phyloP scores from a whole-genome alignment of 2,797 vertebrate species.

The Myiotriccus ornatus region DNA sequence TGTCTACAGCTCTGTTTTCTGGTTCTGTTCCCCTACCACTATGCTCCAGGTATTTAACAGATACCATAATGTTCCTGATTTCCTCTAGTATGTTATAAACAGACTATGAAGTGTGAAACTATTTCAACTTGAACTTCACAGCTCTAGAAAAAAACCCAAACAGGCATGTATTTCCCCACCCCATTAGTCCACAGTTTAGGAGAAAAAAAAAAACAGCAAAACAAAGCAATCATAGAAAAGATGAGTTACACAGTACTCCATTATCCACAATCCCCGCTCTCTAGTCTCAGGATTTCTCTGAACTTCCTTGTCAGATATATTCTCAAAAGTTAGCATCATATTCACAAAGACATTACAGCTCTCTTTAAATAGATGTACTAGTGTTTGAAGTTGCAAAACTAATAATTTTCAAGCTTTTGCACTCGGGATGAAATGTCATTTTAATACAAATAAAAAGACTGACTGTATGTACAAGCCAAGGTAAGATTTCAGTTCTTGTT shows the following conservation, averaged over 20 bases:
- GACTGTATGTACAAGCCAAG: slow-evolving; percentile 84
- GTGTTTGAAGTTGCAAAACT: slow-evolving; percentile 73
- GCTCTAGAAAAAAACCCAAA: slow-evolving; percentile 42
- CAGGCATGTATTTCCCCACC: slow-evolving; percentile 16
- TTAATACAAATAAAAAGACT: slow-evolving; percentile 78
- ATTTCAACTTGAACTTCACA: slow-evolving; percentile 35
- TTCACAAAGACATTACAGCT: slow-evolving; percentile 62
- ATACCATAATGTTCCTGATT: slow-evolving; percentile 62
- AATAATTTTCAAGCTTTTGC: slow-evolving; percentile 74
- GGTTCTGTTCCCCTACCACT: neutral
- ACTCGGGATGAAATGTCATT: slow-evolving; percentile 76
- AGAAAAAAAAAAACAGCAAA: neutral
- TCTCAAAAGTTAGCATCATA: slow-evolving; percentile 50
- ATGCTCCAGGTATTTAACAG: slow-evolving; percentile 49
- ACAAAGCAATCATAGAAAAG: slow-evolving; percentile 12
- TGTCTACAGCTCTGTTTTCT: neutral
- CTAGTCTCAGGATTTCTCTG: slow-evolving; percentile 55
- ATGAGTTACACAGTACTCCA: slow-evolving; percentile 43
- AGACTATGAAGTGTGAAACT: slow-evolving; percentile 38
- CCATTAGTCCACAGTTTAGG: slow-evolving; percentile 34
- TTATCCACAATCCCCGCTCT: slow-evolving; percentile 48
- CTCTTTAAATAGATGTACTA: slow-evolving; percentile 70
- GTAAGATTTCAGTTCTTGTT: slow-evolving; percentile 71
- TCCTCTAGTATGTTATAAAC: slow-evolving; percentile 55
- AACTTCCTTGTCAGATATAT: slow-evolving; percentile 47